These are phyloP conservation scores for Brachymystax lenok DNA, from an alignment of 2,797 vertebrate species.

Conservation along the genomic window DNA sequence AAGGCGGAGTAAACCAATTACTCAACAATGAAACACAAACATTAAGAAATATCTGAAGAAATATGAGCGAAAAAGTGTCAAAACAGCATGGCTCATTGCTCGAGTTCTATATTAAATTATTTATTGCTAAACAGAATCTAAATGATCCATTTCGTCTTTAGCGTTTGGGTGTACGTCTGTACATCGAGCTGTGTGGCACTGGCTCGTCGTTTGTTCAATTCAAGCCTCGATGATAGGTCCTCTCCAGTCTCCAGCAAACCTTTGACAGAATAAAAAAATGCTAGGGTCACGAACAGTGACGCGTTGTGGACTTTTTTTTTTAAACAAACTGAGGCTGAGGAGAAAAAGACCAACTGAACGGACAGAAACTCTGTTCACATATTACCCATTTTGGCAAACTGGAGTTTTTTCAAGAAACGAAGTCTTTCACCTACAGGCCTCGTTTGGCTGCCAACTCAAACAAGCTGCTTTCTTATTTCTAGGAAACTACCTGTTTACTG, in stretches of 20 bases:
- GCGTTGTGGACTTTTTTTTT: not conserved
- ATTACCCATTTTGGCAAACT: constrained; percentile 40
- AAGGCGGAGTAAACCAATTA: not conserved
- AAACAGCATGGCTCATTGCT: constrained; percentile 48
- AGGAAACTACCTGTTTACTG: constrained; percentile 35
- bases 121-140: constrained; percentile 30
- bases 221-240: constrained; percentile 37
- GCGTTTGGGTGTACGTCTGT: constrained; percentile 5
- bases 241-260: constrained; percentile 47
- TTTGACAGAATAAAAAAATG: constrained; percentile 20
- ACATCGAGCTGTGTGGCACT: constrained; percentile 22
- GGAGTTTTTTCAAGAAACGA: constrained; percentile 43
- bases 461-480: constrained; percentile 24
- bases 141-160: constrained; percentile 32
- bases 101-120: constrained; percentile 38
- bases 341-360: constrained; percentile 15
- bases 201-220: constrained; percentile 25
- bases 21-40: constrained; percentile 29
- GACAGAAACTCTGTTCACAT: constrained; percentile 30
- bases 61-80: constrained; percentile 26
- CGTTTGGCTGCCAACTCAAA: constrained; percentile 50
- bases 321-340: constrained; percentile 27
- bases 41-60: constrained; percentile 27
- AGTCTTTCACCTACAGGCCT: constrained; percentile 36
- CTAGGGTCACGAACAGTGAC: not conserved